Evolutionary conservation across 2,888 invertebrate species (phyloP).

Genomic region (Junonia oenone): DNA sequence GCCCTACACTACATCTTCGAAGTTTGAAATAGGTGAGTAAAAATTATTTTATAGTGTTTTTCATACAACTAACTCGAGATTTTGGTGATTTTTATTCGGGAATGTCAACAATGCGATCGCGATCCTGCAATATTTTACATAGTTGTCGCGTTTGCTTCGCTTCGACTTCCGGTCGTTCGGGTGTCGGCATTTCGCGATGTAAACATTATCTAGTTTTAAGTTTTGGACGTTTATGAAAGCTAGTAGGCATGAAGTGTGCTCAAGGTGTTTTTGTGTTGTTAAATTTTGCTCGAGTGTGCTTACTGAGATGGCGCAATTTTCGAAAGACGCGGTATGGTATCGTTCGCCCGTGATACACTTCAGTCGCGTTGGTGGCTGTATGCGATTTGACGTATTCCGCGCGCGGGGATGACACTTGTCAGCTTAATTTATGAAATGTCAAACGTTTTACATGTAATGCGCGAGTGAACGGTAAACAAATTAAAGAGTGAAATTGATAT

Average conservation of each 20-base stretch:
- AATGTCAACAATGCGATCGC: constrained; percentile 87
- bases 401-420: constrained; percentile 77
- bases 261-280: constrained; percentile 78
- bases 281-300: constrained; percentile 75
- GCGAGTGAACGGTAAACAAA: constrained; percentile 75
- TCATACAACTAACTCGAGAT: constrained; percentile 82
- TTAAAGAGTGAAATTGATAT: constrained; percentile 66
- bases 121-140: constrained; percentile 88
- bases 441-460: constrained; percentile 69
- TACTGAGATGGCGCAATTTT: constrained; percentile 81
- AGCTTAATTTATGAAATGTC: constrained; percentile 77
- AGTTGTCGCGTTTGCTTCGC: constrained; percentile 86
- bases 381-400: constrained; percentile 80
- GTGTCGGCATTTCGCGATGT: constrained; percentile 79
- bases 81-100: constrained; percentile 82
- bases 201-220: constrained; percentile 77
- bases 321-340: constrained; percentile 80
- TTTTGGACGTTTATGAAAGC: constrained; percentile 64
- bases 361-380: constrained; percentile 80
- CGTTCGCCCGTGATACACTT: constrained; percentile 79
- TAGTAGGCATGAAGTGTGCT: constrained; percentile 74
- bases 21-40: constrained; percentile 87
- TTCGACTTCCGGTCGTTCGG: constrained; percentile 78
- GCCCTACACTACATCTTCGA: constrained; percentile 81
- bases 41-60: constrained; percentile 75